phyloP scores from a whole-genome alignment of 1,140 invertebrate genomes.

The Ectropis grisescens region DNA sequence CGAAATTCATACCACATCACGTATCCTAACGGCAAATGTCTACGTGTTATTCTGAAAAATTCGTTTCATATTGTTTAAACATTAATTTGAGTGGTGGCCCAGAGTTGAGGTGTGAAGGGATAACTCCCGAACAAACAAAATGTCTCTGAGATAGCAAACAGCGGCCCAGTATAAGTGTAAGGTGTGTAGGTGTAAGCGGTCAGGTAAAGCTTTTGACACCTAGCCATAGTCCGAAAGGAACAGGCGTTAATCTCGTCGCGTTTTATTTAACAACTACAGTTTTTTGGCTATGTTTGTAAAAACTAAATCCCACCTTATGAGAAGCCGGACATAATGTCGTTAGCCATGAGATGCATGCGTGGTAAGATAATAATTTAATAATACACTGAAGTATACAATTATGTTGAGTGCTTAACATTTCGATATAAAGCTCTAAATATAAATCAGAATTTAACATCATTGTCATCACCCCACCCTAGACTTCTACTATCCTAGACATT shows the following conservation, averaged over 20 bases:
- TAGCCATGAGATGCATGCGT: no score
- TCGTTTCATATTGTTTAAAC: constrained; percentile 37
- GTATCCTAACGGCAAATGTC: no score
- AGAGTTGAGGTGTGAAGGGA: constrained; percentile 48
- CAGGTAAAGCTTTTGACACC: constrained; percentile 69
- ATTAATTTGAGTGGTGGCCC: constrained; percentile 55
- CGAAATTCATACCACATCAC: no score
- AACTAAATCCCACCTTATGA: constrained; percentile 16
- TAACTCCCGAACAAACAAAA: constrained; percentile 58
- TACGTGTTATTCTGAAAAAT: constrained; percentile 31
- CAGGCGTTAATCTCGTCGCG: constrained; percentile 54
- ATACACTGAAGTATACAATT: no score
- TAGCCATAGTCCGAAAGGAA: constrained; percentile 30
- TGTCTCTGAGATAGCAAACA: constrained; percentile 52
- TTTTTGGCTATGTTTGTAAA: constrained; percentile 35
- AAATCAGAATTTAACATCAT: no score
- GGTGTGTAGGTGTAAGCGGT: constrained; percentile 49
- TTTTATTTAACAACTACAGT: constrained; percentile 42
- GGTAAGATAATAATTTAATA: no score
- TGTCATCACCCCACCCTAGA: no score
- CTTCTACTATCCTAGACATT: no score
- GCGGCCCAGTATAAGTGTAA: constrained; percentile 30
- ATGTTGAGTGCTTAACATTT: no score
- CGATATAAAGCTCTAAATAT: no score
- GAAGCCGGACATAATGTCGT: constrained; percentile 21